Conservation (phyloP, 2,797 vertebrate species). For the Phrynocephalus forsythii region DNA sequence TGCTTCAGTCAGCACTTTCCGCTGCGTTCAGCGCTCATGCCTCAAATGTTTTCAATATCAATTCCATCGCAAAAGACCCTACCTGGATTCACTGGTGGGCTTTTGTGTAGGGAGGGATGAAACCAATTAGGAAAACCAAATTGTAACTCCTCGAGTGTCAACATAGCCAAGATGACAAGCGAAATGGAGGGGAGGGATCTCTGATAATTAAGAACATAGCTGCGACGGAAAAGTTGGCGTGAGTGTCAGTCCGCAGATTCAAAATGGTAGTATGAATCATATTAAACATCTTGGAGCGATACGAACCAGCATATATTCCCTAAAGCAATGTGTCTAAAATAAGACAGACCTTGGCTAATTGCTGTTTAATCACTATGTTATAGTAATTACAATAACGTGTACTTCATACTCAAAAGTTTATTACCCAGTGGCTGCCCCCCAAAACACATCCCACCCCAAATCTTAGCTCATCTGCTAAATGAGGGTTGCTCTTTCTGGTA, state of each 20-base stretch:
- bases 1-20: neutral
- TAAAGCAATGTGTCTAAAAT: slow-evolving; percentile 63
- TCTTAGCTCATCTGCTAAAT: slow-evolving; percentile 55
- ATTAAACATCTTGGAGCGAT: slow-evolving; percentile 58
- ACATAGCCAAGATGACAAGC: slow-evolving; percentile 30
- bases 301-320: slow-evolving; percentile 62
- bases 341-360: slow-evolving; percentile 73
- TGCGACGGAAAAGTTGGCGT: neutral
- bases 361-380: slow-evolving; percentile 71
- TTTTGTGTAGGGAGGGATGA: neutral
- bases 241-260: too few relatives aligned
- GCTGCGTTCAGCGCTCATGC: neutral
- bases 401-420: slow-evolving; percentile 59
- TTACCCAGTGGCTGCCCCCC: slow-evolving; percentile 53
- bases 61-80: neutral
- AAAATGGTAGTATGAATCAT: slow-evolving; percentile 46
- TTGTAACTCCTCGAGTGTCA: slow-evolving; percentile 54
- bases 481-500: slow-evolving; percentile 46
- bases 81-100: neutral
- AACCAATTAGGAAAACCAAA: slow-evolving; percentile 49
- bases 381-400: slow-evolving; percentile 67
- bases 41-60: neutral
- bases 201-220: neutral
- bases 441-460: neutral
- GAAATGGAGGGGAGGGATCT: neutral